Conservation (phyloP, 2,797 vertebrate genomes). For the Acrossocheilus fasciatus region DNA sequence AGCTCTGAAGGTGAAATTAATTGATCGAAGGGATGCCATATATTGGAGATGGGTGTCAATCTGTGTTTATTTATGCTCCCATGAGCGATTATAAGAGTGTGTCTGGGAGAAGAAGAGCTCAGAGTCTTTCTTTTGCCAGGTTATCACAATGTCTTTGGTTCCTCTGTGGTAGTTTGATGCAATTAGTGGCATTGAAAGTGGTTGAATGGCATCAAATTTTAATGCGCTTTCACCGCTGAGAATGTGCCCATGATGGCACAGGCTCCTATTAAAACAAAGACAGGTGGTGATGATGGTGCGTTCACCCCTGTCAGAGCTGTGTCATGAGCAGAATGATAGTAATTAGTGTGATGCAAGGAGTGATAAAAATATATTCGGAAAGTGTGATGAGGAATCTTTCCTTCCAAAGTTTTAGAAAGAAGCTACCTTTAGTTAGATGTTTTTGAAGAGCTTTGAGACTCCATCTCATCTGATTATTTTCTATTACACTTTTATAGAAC, state of each 20-base stretch:
- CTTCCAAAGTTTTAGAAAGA: slow-evolving; percentile 29
- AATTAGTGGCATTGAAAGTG: slow-evolving; percentile 46
- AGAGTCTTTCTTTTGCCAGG: slow-evolving; percentile 14
- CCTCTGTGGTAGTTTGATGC: slow-evolving; percentile 45
- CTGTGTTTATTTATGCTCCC: slow-evolving; percentile 63
- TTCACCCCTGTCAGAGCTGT: slow-evolving; percentile 39
- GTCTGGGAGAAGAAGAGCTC: slow-evolving; percentile 17
- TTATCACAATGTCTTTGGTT: slow-evolving; percentile 48
- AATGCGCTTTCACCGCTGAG: slow-evolving; percentile 44
- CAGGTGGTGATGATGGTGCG: slow-evolving; percentile 29
- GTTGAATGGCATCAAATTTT: slow-evolving; percentile 51
- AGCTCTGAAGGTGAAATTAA: slow-evolving; percentile 87
- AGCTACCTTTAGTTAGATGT: slow-evolving; percentile 12
- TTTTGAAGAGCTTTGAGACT: slow-evolving; percentile 26
- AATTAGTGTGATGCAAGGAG: slow-evolving; percentile 47
- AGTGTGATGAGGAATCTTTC: neutral
- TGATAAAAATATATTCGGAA: slow-evolving; percentile 16
- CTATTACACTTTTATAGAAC: slow-evolving; percentile 1
- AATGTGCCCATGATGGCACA: slow-evolving; percentile 4
- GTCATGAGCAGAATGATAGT: slow-evolving; percentile 19
- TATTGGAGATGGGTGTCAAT: slow-evolving; percentile 79
- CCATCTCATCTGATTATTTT: neutral
- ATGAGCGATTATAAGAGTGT: slow-evolving; percentile 38
- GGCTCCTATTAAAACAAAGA: slow-evolving; percentile 40
- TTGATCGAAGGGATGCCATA: slow-evolving; percentile 86